phyloP scores from a whole-genome alignment of 2,888 invertebrate genomes.

The Apotomis capreana region DNA sequence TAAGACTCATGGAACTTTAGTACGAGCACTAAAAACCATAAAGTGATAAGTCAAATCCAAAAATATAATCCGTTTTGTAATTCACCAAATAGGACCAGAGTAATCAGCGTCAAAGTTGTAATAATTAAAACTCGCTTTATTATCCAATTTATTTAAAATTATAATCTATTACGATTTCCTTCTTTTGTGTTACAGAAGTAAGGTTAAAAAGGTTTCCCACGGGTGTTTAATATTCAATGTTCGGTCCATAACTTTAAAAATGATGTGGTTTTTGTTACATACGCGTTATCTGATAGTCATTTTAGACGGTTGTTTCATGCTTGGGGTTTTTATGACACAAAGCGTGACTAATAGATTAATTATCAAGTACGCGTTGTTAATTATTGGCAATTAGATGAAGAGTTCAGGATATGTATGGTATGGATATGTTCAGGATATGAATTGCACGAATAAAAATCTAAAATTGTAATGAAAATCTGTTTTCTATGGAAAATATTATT shows the following conservation, averaged over 20 bases:
- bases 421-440: neutral
- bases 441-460: no score
- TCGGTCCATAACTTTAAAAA: conserved; percentile 27
- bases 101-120: conserved; percentile 2
- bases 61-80: no score
- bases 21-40: no score
- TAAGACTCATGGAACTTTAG: no score
- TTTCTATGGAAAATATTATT: no score
- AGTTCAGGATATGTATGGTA: neutral
- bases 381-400: neutral
- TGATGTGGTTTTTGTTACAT: conserved; percentile 13
- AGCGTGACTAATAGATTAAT: neutral
- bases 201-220: conserved; percentile 30
- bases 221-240: conserved; percentile 26
- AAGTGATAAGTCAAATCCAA: no score
- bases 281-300: neutral
- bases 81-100: neutral
- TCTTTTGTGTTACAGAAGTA: conserved; percentile 21
- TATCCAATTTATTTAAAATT: conserved; percentile 30
- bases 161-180: conserved; percentile 23
- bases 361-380: neutral
- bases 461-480: no score
- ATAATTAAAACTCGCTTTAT: conserved; percentile 17
- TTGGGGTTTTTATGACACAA: neutral
- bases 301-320: conserved; percentile 16